Evolutionary conservation across 2,888 invertebrate genomes (phyloP), one percentile per base, ranked within the genome.

Genomic region (Seladonia tumulorum): DNA sequence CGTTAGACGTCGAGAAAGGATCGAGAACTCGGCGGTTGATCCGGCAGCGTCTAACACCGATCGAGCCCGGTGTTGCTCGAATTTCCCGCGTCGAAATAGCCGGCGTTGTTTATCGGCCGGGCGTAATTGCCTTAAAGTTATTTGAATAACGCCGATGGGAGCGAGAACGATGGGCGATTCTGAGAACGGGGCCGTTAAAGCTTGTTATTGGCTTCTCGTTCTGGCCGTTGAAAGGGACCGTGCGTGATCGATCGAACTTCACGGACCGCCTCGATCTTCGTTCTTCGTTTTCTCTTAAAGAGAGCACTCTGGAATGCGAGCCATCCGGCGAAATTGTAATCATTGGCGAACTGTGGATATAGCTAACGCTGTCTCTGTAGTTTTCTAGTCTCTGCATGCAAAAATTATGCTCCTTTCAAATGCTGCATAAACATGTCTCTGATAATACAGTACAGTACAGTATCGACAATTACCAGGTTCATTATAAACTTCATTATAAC

Each of bases 121-220:
- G 18, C 22, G 77, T 77, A 77, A 77, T 77, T 77, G 77, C 77
- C 53, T 53, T 42, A 42, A 77, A 77, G 66, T 77, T 77, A 77
- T 77, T 77, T 77, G 77, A 70, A 70, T 77, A 77, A 77, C 77
- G 70, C 35, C 49, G 74, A 74, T 42, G 42, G 25, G 16, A 4
- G 68, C 22, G 76, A 57, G 25, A 81, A 81, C 76, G 76, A 47
- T 35, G 16, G 18, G 22, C 60, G 47, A 71, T 76, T 71, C 70
- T 49, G 72, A 22, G 72, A 72, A 72, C 47, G 29, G 29, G 71
- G 45, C 29, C 25, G 71, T 71, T 71, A 47, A 71, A 72, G 25
- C 49, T 16, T 45, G 72, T 72, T 72, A 71, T 72, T 72, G 18
- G 29, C 29, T 29, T 22, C 29, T 45, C 25, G 60, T 14, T 25